These are phyloP conservation scores for Globodera rostochiensis DNA, from an alignment of 1,140 invertebrate species.

Conservation along the genomic window DNA sequence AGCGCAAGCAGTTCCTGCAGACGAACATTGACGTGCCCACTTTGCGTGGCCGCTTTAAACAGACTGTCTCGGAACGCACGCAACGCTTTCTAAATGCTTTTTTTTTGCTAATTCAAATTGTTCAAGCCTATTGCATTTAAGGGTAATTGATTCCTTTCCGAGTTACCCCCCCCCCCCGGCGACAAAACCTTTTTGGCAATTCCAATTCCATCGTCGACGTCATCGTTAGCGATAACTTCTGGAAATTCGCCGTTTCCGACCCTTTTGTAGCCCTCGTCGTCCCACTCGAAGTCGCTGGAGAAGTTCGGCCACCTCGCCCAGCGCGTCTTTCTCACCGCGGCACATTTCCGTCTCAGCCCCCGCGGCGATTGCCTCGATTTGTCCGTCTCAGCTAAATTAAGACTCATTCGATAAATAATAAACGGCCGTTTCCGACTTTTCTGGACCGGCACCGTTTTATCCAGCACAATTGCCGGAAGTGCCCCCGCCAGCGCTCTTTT, in stretches of 20 bases:
- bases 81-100: constrained; percentile 1
- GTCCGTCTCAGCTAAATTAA: not conserved
- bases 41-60: not conserved
- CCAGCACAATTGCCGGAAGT: not conserved
- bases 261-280: constrained; percentile 23
- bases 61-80: constrained; percentile 2
- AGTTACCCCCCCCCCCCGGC: too few relatives aligned
- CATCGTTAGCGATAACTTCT: not conserved
- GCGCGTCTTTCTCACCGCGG: constrained; percentile 10
- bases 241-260: constrained; percentile 4
- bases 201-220: not conserved
- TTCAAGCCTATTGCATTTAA: too few relatives aligned
- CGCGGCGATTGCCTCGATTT: not conserved
- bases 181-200: constrained; percentile 9
- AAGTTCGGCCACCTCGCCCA: constrained; percentile 1
- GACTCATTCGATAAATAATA: not conserved
- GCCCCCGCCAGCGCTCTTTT: not conserved
- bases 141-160: too few relatives aligned
- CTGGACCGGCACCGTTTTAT: not conserved
- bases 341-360: constrained; percentile 13
- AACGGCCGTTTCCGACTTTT: constrained; percentile 1
- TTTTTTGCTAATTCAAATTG: not conserved
- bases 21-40: constrained; percentile 1
- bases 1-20: constrained; percentile 13
- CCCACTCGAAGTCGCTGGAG: constrained; percentile 29